Conservation (phyloP, 2,113 vertebrate species). For the Brachypteracias leptosomus region DNA sequence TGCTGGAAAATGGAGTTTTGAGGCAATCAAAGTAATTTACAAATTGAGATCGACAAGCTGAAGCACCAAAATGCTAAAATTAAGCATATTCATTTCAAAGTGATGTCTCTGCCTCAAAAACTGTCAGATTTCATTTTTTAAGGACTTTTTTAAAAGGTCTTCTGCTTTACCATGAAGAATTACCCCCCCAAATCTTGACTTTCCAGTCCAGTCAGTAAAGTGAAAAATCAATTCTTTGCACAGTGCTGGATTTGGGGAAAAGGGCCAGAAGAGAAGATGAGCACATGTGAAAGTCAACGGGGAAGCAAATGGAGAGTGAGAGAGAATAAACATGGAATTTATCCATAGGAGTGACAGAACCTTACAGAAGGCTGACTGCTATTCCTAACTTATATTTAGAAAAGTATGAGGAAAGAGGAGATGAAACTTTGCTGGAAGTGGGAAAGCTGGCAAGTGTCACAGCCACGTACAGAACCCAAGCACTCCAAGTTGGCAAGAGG, state of each 20-base stretch:
- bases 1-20: not conserved
- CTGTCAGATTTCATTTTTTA: slow-evolving; percentile 23
- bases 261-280: not conserved
- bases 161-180: slow-evolving; percentile 12
- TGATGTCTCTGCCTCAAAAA: not conserved
- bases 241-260: not conserved
- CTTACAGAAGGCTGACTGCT: not conserved
- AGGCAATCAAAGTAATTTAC: slow-evolving; percentile 19
- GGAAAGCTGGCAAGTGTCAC: not conserved
- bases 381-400: not conserved
- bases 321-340: not conserved
- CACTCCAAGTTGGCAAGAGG: not conserved
- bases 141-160: not conserved
- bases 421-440: not conserved
- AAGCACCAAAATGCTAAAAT: slow-evolving; percentile 5
- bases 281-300: not conserved
- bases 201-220: not conserved
- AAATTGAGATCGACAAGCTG: slow-evolving; percentile 18
- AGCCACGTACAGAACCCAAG: not conserved
- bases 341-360: not conserved
- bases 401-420: not conserved
- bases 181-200: not conserved
- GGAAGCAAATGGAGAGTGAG: not conserved
- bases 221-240: slow-evolving; percentile 32
- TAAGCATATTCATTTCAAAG: not conserved